Conservation (phyloP, 2,888 invertebrate species). For the Xanthorhoe designata region DNA sequence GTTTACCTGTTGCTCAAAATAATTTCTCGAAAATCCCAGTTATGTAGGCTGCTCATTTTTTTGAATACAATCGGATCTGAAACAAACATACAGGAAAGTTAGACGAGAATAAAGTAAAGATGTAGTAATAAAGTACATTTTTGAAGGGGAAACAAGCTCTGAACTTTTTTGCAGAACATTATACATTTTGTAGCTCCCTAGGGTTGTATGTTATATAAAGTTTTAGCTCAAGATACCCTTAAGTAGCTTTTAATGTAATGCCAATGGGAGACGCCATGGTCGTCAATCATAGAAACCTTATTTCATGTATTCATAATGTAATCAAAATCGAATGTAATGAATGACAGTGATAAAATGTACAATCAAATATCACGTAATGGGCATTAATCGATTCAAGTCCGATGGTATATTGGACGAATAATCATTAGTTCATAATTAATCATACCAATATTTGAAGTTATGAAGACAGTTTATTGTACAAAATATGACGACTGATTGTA, state of each 20-base stretch:
- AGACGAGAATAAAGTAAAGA: conserved; percentile 48
- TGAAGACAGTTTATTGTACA: too few relatives aligned
- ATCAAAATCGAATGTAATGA: too few relatives aligned
- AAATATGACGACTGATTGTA: too few relatives aligned
- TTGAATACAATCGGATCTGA: conserved; percentile 61
- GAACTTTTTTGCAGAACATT: conserved; percentile 14
- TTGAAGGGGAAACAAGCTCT: conserved; percentile 31
- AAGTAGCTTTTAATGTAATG: background rate
- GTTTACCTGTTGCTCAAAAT: conserved; percentile 65
- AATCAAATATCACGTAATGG: too few relatives aligned
- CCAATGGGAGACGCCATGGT: background rate
- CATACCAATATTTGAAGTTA: too few relatives aligned
- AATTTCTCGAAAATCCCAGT: conserved; percentile 66
- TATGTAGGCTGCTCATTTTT: conserved; percentile 70
- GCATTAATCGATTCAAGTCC: too few relatives aligned
- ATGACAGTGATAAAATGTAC: too few relatives aligned
- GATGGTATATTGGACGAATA: too few relatives aligned
- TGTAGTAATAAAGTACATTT: too few relatives aligned
- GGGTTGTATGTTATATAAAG: conserved; percentile 1
- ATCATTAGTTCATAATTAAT: too few relatives aligned
- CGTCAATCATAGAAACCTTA: background rate
- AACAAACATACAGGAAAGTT: conserved; percentile 60
- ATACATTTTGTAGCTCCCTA: conserved; percentile 12
- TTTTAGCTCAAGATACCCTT: background rate
- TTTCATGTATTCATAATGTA: too few relatives aligned